Evolutionary conservation across 2,888 invertebrate genomes (phyloP).

Genomic region (Zygothrica quintamaculata): DNA sequence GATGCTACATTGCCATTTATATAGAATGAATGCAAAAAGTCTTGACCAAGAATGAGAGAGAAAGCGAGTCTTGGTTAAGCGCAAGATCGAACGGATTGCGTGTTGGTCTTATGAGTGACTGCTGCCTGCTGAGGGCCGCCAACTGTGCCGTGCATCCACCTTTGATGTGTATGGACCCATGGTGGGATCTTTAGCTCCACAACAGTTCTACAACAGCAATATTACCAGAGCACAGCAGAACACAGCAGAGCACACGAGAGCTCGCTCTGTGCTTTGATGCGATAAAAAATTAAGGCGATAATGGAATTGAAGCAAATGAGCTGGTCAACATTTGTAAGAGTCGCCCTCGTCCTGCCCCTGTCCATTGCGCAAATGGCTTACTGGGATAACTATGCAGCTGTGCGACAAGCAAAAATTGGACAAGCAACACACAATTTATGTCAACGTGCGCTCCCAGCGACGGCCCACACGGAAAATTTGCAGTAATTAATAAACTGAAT

Average conservation of each 20-base stretch:
- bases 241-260: conserved; percentile 22
- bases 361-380: conserved; percentile 1
- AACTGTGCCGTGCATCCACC: conserved; percentile 82
- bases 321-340: conserved; percentile 78
- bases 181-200: conserved; percentile 40
- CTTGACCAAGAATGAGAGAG: conserved; percentile 18
- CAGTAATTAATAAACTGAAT: conserved; percentile 71
- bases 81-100: conserved; percentile 64
- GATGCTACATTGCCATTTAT: conserved; percentile 80
- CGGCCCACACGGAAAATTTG: conserved; percentile 78
- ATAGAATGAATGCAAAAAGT: conserved; percentile 50
- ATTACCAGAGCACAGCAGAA: conserved; percentile 3
- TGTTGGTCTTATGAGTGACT: conserved; percentile 76
- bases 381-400: conserved; percentile 69
- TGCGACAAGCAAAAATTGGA: conserved; percentile 81
- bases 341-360: conserved; percentile 9
- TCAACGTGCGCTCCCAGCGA: conserved; percentile 74
- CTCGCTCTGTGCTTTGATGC: conserved; percentile 77
- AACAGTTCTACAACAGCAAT: too few species aligned
- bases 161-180: conserved; percentile 81
- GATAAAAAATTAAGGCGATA: conserved; percentile 84
- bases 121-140: conserved; percentile 76
- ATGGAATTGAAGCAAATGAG: conserved; percentile 84
- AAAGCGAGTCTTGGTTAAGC: background rate
- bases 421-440: conserved; percentile 81